Base-by-base conservation (phyloP, 2,888 invertebrate species). In the Pyrocoelia pectoralis region DNA sequence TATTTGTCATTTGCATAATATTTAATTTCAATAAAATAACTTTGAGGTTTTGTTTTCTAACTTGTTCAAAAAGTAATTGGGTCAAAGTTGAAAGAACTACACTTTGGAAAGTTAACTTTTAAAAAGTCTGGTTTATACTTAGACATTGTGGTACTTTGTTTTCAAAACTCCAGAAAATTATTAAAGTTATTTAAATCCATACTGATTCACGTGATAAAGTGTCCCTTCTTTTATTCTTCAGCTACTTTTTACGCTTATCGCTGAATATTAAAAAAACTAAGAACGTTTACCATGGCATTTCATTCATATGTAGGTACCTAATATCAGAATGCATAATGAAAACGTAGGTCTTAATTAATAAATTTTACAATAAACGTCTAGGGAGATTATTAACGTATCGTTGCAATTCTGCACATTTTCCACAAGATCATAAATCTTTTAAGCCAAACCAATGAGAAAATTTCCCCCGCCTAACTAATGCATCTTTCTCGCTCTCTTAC, bases 381-480 rank as follows among this genome's bases (percentile, higher is more conserved):
- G 66, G 64, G 61, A 69, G 70, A 70, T 70, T 70, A 70, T 70
- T 70, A 70, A 70, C 69, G 68, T 69, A 69, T 70, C 67, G 67
- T 67, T 69, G 69, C 69, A 67, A 57, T 68, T 61, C 68, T 67
- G 68, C 69, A 65, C 68, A 66, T 68, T 70, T 70, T 70, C 70
- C 66, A 61, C 69, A 59, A 67, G 64, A 60, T 62, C 65, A 71
- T 71, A 71, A 71, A 71, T 71, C 71, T 68, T 65, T 63, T 64
- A 63, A 38, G 58, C 56, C 54, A 54, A 62, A 65, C 68, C 71
- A 66, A 63, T 64, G 67, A 71, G 70, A 60, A 70, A 63, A 67
- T 69, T 8, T 6, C 55, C 68, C 59, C 66, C 61, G 64, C 66
- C 65, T 62, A 53, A 13, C 55, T n/a, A 33, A 56, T 59, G 60